Evolutionary conservation across 2,113 vertebrate species (phyloP).

Genomic region (Caranx melampygus): DNA sequence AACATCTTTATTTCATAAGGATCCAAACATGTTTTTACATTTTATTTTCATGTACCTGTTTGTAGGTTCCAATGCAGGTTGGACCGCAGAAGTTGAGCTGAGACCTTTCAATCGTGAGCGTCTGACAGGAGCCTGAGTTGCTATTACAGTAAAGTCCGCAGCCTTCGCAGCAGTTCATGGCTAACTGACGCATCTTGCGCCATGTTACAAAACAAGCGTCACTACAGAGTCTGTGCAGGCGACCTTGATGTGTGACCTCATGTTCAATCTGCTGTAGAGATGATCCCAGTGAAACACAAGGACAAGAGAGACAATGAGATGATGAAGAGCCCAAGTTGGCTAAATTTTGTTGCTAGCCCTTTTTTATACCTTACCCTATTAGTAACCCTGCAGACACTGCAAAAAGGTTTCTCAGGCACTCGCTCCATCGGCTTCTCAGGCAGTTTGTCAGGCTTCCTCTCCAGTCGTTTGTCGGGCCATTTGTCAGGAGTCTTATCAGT

Average conservation of each 20-base stretch:
- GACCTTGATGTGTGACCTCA: conserved; percentile 95
- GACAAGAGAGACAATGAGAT: neutral
- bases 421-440: conserved; percentile 76
- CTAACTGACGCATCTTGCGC: conserved; percentile 93
- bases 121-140: conserved; percentile 89
- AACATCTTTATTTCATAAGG: neutral
- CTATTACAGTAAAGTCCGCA: conserved; percentile 95
- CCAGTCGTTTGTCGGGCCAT: conserved; percentile 84
- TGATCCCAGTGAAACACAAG: neutral
- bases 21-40: neutral
- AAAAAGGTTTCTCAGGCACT: conserved; percentile 87
- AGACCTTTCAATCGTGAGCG: conserved; percentile 90
- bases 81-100: conserved; percentile 95
- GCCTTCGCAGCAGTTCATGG: conserved; percentile 97
- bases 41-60: conserved; percentile 84
- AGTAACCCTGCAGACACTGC: conserved; percentile 92
- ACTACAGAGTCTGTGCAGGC: conserved; percentile 94
- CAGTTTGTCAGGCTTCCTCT: conserved; percentile 84
- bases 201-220: conserved; percentile 94
- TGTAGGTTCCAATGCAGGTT: conserved; percentile 89
- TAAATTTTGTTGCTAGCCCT: neutral
- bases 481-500: conserved; percentile 53
- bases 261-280: conserved; percentile 87
- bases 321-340: neutral
- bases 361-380: conserved; percentile 85